phyloP scores from a whole-genome alignment of 2,888 invertebrate genomes.

The Cephus spinipes region DNA sequence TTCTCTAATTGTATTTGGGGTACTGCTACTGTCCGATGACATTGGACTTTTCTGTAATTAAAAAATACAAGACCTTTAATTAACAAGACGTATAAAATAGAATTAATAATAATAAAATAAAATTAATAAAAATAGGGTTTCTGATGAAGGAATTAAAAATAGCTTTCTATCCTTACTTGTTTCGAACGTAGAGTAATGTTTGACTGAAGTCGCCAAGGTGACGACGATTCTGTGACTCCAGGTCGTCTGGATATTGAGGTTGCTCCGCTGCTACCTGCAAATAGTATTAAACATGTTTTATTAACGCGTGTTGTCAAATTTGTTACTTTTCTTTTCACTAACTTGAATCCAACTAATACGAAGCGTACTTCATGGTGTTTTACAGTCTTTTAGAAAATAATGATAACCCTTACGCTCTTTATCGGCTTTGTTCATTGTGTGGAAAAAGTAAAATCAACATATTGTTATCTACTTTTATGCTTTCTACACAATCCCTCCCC shows the following conservation, averaged over 20 bases:
- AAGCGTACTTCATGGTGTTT: not conserved
- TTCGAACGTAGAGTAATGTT: constrained; percentile 38
- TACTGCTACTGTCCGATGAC: constrained; percentile 40
- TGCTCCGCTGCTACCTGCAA: not conserved
- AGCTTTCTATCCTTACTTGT: constrained; percentile 28
- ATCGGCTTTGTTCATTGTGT: not conserved
- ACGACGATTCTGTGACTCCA: constrained; percentile 33
- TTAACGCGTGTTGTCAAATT: not conserved
- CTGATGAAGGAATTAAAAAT: not conserved
- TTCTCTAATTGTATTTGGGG: constrained; percentile 55
- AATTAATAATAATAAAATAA: not conserved
- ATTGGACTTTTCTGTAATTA: constrained; percentile 54
- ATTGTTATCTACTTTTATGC: not conserved
- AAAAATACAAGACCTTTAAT: constrained; percentile 7
- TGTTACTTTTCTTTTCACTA: not conserved
- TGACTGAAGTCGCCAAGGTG: constrained; percentile 35
- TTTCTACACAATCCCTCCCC: not conserved
- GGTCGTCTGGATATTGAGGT: constrained; percentile 32
- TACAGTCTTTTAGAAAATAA: not conserved
- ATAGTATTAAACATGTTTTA: not conserved
- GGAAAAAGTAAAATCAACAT: not conserved
- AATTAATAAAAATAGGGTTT: not conserved
- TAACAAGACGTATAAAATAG: not conserved
- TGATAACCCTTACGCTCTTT: not conserved
- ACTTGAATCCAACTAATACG: not conserved